Evolutionary conservation across 92 coral and sea anemone species (phyloP).

Genomic region (Meandrina meandrites): DNA sequence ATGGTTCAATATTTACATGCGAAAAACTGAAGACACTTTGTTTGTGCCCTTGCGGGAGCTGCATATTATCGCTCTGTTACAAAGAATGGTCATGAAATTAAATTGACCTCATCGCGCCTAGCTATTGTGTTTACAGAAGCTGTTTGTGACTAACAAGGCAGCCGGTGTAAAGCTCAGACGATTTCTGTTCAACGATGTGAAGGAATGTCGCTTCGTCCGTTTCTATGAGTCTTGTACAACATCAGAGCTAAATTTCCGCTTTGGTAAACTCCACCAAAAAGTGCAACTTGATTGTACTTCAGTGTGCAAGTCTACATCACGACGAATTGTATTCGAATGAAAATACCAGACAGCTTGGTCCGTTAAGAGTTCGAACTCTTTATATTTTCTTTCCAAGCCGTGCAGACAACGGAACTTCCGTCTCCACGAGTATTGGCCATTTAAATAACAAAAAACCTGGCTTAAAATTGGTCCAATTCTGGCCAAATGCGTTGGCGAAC

Average conservation of each 20-base stretch:
- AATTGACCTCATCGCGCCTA: conserved; percentile 20
- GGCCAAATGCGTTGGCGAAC: conserved; percentile 36
- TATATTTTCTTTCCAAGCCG: conserved; percentile 19
- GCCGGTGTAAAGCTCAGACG: not conserved
- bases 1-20: conserved; percentile 35
- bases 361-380: not conserved
- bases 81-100: conserved; percentile 17
- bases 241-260: not conserved
- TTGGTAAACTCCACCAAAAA: not conserved
- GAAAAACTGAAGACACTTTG: not conserved
- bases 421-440: not conserved
- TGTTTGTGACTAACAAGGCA: not conserved
- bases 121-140: not conserved
- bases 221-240: not conserved
- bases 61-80: not conserved
- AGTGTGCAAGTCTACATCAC: not conserved
- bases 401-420: conserved; percentile 32
- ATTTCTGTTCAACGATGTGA: not conserved
- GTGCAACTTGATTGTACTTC: not conserved
- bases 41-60: conserved; percentile 7
- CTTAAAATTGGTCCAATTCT: not conserved
- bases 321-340: not conserved
- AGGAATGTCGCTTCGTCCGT: conserved; percentile 13
- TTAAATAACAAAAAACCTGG: conserved; percentile 21
- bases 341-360: not conserved